Base-by-base conservation (phyloP, 2,797 vertebrate species). In the Diplodus sargus region DNA sequence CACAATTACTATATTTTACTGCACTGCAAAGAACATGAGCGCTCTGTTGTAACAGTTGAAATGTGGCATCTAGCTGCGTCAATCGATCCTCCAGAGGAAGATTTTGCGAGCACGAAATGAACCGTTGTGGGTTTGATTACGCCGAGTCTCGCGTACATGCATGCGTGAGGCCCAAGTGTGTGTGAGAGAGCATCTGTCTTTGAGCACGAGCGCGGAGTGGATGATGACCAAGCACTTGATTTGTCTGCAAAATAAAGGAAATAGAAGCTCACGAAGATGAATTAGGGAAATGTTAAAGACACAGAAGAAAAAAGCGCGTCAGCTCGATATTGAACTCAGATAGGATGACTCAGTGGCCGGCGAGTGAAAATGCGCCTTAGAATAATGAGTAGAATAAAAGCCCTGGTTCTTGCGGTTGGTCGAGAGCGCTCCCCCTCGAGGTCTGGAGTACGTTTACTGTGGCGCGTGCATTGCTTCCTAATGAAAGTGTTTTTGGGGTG, bases 61-160 rank as follows among this genome's bases (percentile, higher is more conserved):
- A 81, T 83, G 73, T 78, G 76, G 75, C 70, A 81, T 86, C 58
- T 61, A 78, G 87, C 81, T 81, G 81, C 67, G 67, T 66, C 74
- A 78, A 82, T 81, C 4, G 15, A 74, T 76, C 74, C 78, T 81
- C 64, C 39, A 61, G 85, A 85, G 80, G 80, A 69, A 75, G 57
- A 81, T 79, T 83, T 85, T 76, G 73, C 63, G 82, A 88, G 65
- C 76, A 88, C 73, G 67, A 90, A 90, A 84, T 70, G 16, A 73
- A 80, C 22, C 65, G 86, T 76, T 85, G 83, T 91, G 92, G 86
- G 49, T 90, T 87, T 17, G 68, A 90, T 93, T 88, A 84, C 48
- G 57, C 49, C 11, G 65, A 69, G 30, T 69, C 52, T 72, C 59
- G 23, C 39, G 39, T 39, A 39, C 2, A 49, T 47, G 51, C 34